Conservation (phyloP, 2,113 vertebrate species). For the Passer montanus region DNA sequence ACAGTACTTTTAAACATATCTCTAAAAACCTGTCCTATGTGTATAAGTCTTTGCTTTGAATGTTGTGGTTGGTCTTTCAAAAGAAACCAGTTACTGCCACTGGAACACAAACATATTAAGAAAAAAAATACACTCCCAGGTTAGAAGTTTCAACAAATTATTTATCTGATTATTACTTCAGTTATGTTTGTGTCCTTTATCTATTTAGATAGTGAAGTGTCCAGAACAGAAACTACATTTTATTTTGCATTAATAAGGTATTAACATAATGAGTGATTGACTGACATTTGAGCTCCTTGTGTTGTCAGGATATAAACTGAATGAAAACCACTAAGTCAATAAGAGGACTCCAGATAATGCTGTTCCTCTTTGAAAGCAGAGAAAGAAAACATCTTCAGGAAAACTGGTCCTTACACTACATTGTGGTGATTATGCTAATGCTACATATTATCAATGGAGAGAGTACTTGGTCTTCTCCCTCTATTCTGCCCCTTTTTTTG, state of each 20-base stretch:
- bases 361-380: background rate
- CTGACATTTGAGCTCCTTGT: background rate
- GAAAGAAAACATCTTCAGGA: background rate
- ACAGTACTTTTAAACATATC: background rate
- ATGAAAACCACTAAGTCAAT: background rate
- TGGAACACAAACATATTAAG: fast-evolving
- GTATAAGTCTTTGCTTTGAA: background rate
- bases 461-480: background rate
- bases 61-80: background rate
- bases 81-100: background rate
- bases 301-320: background rate
- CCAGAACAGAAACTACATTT: background rate
- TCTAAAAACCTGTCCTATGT: background rate
- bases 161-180: background rate
- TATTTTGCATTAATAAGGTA: background rate
- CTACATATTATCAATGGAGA: background rate
- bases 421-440: background rate
- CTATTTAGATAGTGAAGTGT: background rate
- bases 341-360: background rate
- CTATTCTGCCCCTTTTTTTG: background rate
- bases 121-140: background rate
- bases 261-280: background rate
- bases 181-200: fast-evolving
- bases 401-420: background rate
- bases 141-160: background rate